These are phyloP conservation scores for Acrossocheilus fasciatus DNA, from an alignment of 2,797 vertebrate species.

Conservation along the genomic window DNA sequence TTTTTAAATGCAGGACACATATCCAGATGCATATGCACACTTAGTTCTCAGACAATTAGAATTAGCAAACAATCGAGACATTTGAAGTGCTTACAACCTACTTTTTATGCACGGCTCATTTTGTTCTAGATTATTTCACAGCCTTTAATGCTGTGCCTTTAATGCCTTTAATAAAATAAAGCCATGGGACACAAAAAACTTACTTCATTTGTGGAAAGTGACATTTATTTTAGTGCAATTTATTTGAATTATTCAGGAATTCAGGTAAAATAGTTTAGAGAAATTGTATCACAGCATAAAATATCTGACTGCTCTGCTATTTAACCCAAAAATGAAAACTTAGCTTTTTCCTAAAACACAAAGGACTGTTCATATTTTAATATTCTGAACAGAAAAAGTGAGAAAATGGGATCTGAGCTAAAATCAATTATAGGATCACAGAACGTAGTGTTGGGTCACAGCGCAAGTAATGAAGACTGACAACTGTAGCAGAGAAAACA, in stretches of 20 bases:
- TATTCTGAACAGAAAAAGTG: neutral
- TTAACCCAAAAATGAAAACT: neutral
- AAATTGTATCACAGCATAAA: neutral
- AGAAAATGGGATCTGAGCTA: slow-evolving; percentile 7
- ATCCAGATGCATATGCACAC: neutral
- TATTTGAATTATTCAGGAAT: neutral
- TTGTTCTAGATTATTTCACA: neutral
- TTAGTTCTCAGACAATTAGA: neutral
- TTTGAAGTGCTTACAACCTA: slow-evolving; percentile 7
- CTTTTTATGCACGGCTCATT: neutral
- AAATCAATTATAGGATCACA: slow-evolving; percentile 20
- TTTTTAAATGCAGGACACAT: neutral
- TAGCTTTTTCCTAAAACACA: neutral
- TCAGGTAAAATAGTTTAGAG: neutral
- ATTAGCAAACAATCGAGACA: slow-evolving; percentile 1
- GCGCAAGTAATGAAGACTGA: neutral
- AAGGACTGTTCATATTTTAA: neutral
- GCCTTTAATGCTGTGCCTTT: neutral
- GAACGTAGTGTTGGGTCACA: neutral
- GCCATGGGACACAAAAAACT: neutral
- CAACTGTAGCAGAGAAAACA: slow-evolving; percentile 11
- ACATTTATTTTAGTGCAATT: neutral
- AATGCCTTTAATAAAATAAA: too few relatives aligned
- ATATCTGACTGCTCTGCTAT: neutral
- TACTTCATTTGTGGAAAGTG: neutral